Evolutionary conservation across 2,797 vertebrate species (phyloP), one percentile per base, ranked within the genome.

Genomic region (Ceryle rudis): DNA sequence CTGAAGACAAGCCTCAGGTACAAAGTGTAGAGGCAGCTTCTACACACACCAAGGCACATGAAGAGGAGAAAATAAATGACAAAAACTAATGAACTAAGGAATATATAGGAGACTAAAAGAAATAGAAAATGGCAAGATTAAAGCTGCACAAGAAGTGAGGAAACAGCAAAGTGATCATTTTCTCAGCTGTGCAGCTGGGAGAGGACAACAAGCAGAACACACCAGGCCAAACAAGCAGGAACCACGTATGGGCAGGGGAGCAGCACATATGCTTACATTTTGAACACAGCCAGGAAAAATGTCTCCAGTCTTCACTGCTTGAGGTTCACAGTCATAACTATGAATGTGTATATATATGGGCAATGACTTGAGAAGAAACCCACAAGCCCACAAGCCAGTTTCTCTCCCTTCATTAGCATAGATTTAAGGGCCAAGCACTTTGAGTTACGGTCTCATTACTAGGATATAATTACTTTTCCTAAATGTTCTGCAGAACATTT

Each of bases 401-500:
- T 85, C 67, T 64, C 47, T 88, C 60, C 61, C 82, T 90, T 91
- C 71, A 90, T 92, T 94, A 95, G 71, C 17, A 20, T 0, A 90
- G 67, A 96, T 79, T 94, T 95, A 95, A 97, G 86, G 91, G 88
- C 77, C 92, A 90, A 94, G 74, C 20, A 67, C 74, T 95, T 80
- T 90, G 94, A 95, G 71, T 90, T 95, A 96, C 20, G 1, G 52
- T 82, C 90, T 96, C 91, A 95, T 97, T 95, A 96, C 88, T 87
- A 88, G 93, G 88, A 93, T 95, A 95, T 97, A 96, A 96, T 96
- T 97, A 96, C 93, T 97, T 94, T 95, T 92, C 78, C 83, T 93
- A 96, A 97, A 96, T 94, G 95, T 94, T 95, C 96, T 89, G 89
- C 88, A 95, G 96, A 96, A 95, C 93, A 96, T 95, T 96, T 95